A percentile compares a stretch with the other conserved stretches of the same genome.
phyloP scores from a whole-genome alignment of 2,113 vertebrate genomes.

The Mus musculus region GRCm39 chr1:86805001-86805500 shows the following conservation, averaged over 20 bases:
- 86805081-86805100: conserved; percentile 8
- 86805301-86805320: not conserved
- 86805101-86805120: not conserved
- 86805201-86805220: not conserved
- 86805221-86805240: not conserved
- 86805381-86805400: not conserved
- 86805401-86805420: not conserved
- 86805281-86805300: not conserved
- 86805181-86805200: not conserved
- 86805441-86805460: not conserved
- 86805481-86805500: not conserved
- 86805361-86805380: not conserved
- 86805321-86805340: not conserved
- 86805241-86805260: no score
- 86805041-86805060: not conserved
- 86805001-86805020: not conserved
- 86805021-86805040: not conserved
- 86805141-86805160: not conserved
- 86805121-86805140: not conserved
- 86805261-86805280: not conserved
- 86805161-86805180: not conserved
- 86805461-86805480: not conserved
- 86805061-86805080: conserved; percentile 42
- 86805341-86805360: not conserved
- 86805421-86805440: not conserved